Conservation (phyloP, 2,797 vertebrate genomes). For the Simalia tracyae region DNA sequence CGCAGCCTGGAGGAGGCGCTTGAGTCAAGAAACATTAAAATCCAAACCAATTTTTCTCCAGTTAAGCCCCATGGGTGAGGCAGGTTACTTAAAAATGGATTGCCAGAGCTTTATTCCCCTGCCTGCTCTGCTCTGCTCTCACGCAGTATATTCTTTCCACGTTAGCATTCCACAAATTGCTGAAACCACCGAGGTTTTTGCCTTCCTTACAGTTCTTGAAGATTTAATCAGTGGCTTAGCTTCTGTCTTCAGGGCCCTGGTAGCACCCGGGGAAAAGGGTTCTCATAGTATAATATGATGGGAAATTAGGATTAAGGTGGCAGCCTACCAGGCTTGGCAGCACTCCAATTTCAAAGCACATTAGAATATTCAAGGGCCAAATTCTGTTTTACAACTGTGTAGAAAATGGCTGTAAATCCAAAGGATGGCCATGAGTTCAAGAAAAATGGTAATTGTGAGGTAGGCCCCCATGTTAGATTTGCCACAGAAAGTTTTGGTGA, state of each 20-base stretch:
- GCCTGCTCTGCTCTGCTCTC: not conserved
- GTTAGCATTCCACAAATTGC: not conserved
- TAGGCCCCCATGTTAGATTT: no score
- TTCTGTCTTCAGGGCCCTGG: not conserved
- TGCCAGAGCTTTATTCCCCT: not conserved
- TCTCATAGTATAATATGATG: not conserved
- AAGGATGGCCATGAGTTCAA: not conserved
- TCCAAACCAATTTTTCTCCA: conserved; percentile 10
- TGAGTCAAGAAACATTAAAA: conserved; percentile 11
- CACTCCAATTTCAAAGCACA: not conserved
- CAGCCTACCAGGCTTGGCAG: not conserved
- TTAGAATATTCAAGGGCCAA: not conserved
- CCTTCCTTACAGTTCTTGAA: not conserved
- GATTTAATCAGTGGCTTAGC: not conserved
- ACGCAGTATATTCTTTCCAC: conserved; percentile 5
- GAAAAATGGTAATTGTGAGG: no score
- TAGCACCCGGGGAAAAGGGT: not conserved
- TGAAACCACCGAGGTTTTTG: not conserved
- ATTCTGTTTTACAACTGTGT: not conserved
- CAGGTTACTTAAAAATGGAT: conserved; percentile 5
- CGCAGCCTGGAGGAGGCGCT: not conserved
- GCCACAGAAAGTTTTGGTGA: no score
- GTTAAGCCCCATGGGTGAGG: not conserved
- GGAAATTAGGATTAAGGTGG: not conserved
- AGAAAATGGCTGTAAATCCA: not conserved